Conservation (phyloP, 1,140 invertebrate species). For the Trissolcus basalis region DNA sequence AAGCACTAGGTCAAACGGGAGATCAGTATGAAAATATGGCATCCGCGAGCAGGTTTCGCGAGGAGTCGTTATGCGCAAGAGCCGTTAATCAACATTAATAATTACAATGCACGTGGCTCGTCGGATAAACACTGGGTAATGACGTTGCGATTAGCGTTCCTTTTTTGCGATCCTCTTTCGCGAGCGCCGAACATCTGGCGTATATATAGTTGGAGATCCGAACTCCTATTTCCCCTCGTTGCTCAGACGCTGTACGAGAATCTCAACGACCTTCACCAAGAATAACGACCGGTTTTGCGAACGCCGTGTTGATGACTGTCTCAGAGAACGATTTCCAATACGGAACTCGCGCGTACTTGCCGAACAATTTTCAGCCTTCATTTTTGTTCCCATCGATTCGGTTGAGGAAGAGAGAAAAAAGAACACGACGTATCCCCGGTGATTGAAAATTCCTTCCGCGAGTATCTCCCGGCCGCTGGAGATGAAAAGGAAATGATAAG, state of each 20-base stretch:
- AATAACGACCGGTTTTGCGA: constrained; percentile 48
- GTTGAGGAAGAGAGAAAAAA: no score
- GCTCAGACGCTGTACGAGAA: constrained; percentile 34
- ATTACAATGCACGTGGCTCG: constrained; percentile 51
- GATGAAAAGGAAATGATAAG: no score
- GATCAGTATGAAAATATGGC: constrained; percentile 35
- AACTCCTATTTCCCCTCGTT: constrained; percentile 38
- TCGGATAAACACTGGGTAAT: constrained; percentile 49
- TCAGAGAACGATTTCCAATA: constrained; percentile 20
- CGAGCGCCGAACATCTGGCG: constrained; percentile 60
- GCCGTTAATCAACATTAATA: constrained; percentile 65
- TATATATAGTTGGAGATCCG: constrained; percentile 24
- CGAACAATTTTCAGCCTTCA: no score
- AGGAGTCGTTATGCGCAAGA: constrained; percentile 50
- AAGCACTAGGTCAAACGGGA: constrained; percentile 47
- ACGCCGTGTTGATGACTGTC: constrained; percentile 36
- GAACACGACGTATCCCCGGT: no score
- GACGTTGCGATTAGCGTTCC: constrained; percentile 59
- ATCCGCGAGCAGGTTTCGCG: constrained; percentile 16
- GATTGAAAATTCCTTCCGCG: no score
- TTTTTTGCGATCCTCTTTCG: constrained; percentile 49
- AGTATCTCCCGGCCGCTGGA: no score
- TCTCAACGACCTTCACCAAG: constrained; percentile 54
- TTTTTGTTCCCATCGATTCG: no score
- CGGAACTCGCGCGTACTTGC: constrained; percentile 1